These are phyloP conservation scores for Paratilapia polleni DNA, from an alignment of 2,113 vertebrate genomes.

Conservation along the genomic window DNA sequence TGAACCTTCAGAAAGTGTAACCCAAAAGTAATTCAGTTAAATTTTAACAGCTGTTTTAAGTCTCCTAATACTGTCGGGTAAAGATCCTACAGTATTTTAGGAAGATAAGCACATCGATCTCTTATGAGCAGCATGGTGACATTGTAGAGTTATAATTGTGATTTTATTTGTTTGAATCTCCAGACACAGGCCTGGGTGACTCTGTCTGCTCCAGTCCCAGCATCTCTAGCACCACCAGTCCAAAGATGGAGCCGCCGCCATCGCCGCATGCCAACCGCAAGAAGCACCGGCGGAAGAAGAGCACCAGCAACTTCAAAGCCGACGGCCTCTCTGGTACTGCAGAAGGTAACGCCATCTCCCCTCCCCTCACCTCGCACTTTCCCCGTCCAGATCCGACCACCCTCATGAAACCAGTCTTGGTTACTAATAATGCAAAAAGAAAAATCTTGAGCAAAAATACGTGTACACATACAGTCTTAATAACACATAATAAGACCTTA, in stretches of 20 bases:
- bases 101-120: not conserved
- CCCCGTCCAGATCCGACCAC: constrained; percentile 23
- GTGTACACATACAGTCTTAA: too few species aligned
- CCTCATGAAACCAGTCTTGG: not conserved
- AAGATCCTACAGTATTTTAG: not conserved
- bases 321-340: constrained; percentile 93
- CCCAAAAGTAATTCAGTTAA: not conserved
- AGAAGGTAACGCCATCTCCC: constrained; percentile 86
- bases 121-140: not conserved
- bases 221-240: constrained; percentile 93
- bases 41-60: not conserved
- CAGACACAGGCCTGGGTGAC: constrained; percentile 93
- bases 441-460: too few species aligned
- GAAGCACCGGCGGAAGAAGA: constrained; percentile 98
- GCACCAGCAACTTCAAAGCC: constrained; percentile 96
- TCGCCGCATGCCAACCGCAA: constrained; percentile 98
- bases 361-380: constrained; percentile 51
- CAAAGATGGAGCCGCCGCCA: constrained; percentile 95
- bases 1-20: not conserved
- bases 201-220: constrained; percentile 95
- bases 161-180: not conserved
- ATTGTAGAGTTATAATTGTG: not conserved
- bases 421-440: too few species aligned
- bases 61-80: not conserved
- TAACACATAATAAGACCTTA: too few species aligned